Conservation (phyloP, 2,888 invertebrate species). For the Clivina fossor region DNA sequence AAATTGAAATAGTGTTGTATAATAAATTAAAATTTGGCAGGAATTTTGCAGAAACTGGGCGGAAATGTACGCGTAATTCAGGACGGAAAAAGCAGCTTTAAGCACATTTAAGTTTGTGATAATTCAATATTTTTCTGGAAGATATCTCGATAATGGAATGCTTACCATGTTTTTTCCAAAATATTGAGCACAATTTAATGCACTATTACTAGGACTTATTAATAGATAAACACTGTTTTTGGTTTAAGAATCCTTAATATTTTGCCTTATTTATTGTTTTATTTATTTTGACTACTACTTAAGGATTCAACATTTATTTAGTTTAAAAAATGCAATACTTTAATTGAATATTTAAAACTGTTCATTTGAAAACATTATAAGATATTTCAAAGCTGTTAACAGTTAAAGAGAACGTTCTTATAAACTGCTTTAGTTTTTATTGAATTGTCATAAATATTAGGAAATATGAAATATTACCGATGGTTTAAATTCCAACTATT, state of each 20-base stretch:
- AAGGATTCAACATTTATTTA: not conserved
- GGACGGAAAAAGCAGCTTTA: slow-evolving; percentile 23
- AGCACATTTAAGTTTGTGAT: not conserved
- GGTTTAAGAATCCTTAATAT: not conserved
- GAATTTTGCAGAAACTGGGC: slow-evolving; percentile 2
- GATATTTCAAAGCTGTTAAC: too few relatives aligned
- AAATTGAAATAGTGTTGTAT: too few relatives aligned
- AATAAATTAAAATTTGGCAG: too few relatives aligned
- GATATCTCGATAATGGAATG: slow-evolving; percentile 11
- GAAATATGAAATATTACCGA: too few relatives aligned
- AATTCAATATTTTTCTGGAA: not conserved
- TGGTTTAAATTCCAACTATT: not conserved
- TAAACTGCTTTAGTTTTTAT: too few relatives aligned
- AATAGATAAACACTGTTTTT: slow-evolving; percentile 7
- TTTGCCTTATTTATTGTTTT: not conserved
- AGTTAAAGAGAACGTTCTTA: too few relatives aligned
- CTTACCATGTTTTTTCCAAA: slow-evolving; percentile 14
- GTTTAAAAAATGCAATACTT: not conserved
- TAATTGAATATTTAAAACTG: not conserved
- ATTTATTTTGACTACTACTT: not conserved
- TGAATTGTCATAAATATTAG: too few relatives aligned
- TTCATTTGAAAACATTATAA: too few relatives aligned
- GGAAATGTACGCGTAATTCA: slow-evolving; percentile 5
- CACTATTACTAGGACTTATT: slow-evolving; percentile 24
- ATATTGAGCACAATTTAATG: slow-evolving; percentile 25